Percentiles rank a stretch among this genome's conserved stretches.
phyloP scores from a whole-genome alignment of 2,888 invertebrate species.

The Eudemis profundana region DNA sequence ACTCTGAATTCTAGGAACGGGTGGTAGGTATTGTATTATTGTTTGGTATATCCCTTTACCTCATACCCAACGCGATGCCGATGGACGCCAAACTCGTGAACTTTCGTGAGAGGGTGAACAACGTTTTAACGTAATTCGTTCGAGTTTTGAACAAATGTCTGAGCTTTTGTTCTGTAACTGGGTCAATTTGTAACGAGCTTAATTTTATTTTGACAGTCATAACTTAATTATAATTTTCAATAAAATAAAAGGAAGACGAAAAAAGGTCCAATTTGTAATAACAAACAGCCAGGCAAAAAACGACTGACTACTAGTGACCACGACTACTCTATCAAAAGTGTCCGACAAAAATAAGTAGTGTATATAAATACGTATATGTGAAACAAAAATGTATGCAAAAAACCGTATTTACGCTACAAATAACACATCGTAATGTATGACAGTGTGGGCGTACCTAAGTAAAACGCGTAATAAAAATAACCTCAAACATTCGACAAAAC shows the following conservation, averaged over 20 bases:
- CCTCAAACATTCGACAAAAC: conserved; percentile 30
- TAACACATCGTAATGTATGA: conserved; percentile 30
- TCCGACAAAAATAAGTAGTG: background rate
- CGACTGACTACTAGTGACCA: too few species aligned
- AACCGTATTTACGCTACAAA: conserved; percentile 25
- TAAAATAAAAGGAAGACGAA: too few species aligned
- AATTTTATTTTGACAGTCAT: too few species aligned
- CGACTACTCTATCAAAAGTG: too few species aligned
- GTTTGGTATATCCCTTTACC: conserved; percentile 7
- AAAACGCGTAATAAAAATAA: conserved; percentile 24
- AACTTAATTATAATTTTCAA: background rate
- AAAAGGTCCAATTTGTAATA: too few species aligned
- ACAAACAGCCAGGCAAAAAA: too few species aligned
- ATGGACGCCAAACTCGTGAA: background rate
- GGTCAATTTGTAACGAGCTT: too few species aligned
- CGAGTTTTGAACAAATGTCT: background rate
- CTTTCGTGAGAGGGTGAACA: background rate
- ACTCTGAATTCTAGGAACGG: background rate
- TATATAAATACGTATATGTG: background rate
- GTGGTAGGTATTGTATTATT: background rate
- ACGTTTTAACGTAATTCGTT: background rate
- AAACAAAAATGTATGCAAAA: conserved; percentile 19
- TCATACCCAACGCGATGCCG: background rate
- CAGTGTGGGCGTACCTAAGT: conserved; percentile 37
- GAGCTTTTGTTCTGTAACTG: background rate